Conservation (phyloP, 2,113 vertebrate species). For the Caranx ignobilis region DNA sequence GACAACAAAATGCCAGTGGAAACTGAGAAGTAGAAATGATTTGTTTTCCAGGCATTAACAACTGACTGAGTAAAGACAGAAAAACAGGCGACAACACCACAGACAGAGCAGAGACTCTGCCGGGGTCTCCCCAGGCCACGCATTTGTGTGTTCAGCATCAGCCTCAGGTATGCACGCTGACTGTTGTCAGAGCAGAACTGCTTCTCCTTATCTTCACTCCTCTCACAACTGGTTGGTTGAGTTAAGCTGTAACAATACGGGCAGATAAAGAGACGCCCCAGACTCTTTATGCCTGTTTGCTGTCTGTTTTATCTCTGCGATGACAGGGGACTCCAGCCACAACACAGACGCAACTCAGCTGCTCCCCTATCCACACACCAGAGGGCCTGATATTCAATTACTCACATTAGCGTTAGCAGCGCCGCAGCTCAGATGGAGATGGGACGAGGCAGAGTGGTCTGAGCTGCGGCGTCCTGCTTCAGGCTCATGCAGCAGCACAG, state of each 20-base stretch:
- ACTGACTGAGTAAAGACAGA: background rate
- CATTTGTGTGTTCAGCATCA: conserved; percentile 1
- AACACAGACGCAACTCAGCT: background rate
- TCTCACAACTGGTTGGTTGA: conserved; percentile 42
- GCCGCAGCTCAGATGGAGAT: background rate
- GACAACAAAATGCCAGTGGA: background rate
- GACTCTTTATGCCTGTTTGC: conserved; percentile 52
- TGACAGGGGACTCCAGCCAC: conserved; percentile 49
- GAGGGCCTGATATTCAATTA: background rate
- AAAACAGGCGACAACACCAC: background rate
- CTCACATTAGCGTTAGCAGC: background rate
- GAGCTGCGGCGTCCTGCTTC: background rate
- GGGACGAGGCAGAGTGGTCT: no score
- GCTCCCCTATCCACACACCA: background rate
- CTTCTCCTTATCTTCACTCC: conserved; percentile 43
- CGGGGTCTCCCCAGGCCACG: conserved; percentile 22
- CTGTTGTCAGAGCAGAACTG: conserved; percentile 27
- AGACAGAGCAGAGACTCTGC: background rate
- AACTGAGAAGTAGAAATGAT: background rate
- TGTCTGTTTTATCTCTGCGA: conserved; percentile 51
- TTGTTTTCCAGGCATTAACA: background rate
- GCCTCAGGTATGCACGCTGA: conserved; percentile 27
- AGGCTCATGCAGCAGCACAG: no score
- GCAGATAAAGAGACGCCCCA: conserved; percentile 43
- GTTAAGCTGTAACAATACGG: conserved; percentile 54